Base-by-base conservation (phyloP, 2,113 vertebrate species). In the Psephotus haematonotus region DNA sequence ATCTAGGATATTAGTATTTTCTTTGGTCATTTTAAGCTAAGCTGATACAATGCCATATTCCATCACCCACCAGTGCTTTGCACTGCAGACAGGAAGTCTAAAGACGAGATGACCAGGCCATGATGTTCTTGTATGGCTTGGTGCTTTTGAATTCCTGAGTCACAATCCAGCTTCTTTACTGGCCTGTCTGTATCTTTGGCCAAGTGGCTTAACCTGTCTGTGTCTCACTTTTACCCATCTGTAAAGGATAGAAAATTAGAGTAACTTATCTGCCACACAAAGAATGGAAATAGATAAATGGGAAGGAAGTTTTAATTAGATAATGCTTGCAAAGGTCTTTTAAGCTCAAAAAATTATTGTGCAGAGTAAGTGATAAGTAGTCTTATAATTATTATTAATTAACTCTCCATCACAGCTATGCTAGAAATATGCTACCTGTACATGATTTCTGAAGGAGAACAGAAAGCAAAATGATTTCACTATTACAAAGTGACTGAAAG, bases 321-420 rank as follows among this genome's bases (percentile, higher is more conserved):
- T 64, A 86, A 43, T 72, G 13, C 47, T 74, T 82, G 68, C 68
- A 93, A 72, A 91, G 60, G 60, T 55, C 63, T 80, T 92, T 68
- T 37, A 82, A 88, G 47, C 74, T 70, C n/a, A 62, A 82, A 79
- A 92, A 93, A 50, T 37, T 43, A 55, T n/a, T 1, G 1, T 79
- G 47, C 17, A 7, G 33, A 63, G 44, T 80, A 86, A 93, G 25
- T 74, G 83, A 82, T 84, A 88, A 83, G 59, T 74, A 91, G 81
- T 59, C 71, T 55, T 75, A 53, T 60, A 81, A 88, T 93, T 86
- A 71, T 80, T 87, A 92, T 91, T 96, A 89, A 95, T 88, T 91
- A 95, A 88, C 50, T 81, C 71, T 70, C 65, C 23, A 57, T 82
- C 57, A 70, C 23, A 82, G 22, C 76, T 93, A 22, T 72, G 37